Base-by-base conservation (phyloP, 53 echinoderm and acorn worm genomes). In the Pentamera pediparva region DNA sequence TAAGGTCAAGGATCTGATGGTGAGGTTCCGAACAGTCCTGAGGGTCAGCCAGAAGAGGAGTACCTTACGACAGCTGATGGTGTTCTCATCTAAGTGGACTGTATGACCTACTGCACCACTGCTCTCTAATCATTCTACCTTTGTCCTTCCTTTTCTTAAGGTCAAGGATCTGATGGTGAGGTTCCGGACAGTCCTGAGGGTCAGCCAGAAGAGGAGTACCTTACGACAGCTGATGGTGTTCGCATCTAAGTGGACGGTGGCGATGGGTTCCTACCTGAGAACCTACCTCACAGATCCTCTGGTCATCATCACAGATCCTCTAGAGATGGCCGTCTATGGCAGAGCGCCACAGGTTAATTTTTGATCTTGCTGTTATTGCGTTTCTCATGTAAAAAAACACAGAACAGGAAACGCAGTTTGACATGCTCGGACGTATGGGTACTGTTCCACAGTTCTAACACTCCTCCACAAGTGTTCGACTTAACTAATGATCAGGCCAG, bases 261-360 rank as follows among this genome's bases (percentile, higher is more conserved):
- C 80, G 0, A 58, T 98, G 34, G 79, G 88, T 2, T 91, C 91
- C 19, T 91, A 83, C 36, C 55, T 98, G 24, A 67, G 84, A 21
- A 75, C 75, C 52, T 91, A 89, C 78, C 50, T 89, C 81, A 52
- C 86, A 12, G 85, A 98, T 47, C 91, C 91, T 13, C 56, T 89
- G 9, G 84, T 91, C 3, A 62, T 83, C 35, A 65, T 88, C 24
- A 83, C 98, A 2, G 75, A 63, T 25, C 69, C 80, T 15, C 31
- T 92, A 15, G 98, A 98, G 65, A 85, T 85, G 24, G 98, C 86
- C 13, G 84, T 98, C 35, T 98, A 91, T 69, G 83, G 88, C 45
- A 39, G 83, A 9, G 86, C 89, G 10, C 40, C 70, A 59, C 91
- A 92, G 91, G 98, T 98, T n/a, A n/a, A n/a, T n/a, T n/a, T n/a